A percentile compares a stretch with the other conserved stretches of the same genome.
Conservation (phyloP, 53 echinoderm and acorn worm genomes). For the Actinopyga echinites region DNA sequence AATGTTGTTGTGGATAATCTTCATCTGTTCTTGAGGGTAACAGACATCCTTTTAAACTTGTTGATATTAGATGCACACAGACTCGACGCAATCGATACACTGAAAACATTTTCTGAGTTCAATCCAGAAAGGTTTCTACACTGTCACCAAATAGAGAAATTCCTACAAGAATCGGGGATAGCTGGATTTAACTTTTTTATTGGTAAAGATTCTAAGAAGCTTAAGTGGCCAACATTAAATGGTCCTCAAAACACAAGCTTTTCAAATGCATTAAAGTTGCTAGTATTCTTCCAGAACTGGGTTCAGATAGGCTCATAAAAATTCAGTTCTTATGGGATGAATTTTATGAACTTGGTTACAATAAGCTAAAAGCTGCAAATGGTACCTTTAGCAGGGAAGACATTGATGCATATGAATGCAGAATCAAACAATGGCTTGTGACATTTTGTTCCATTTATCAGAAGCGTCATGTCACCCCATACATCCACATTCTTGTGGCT, state of each 20-base stretch:
- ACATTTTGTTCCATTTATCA: slow-evolving; percentile 36
- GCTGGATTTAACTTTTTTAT: slow-evolving; percentile 31
- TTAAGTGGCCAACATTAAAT: slow-evolving; percentile 42
- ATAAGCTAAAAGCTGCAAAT: slow-evolving; percentile 13
- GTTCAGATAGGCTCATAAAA: slow-evolving; percentile 6
- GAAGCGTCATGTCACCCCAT: slow-evolving; percentile 47
- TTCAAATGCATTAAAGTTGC: slow-evolving; percentile 37
- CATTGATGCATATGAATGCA: slow-evolving; percentile 26
- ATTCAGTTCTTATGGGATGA: slow-evolving; percentile 42
- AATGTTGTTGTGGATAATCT: slow-evolving; percentile 36
- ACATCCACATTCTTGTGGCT: slow-evolving; percentile 42
- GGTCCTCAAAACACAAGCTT: slow-evolving; percentile 34
- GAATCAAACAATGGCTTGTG: slow-evolving; percentile 28
- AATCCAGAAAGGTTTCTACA: slow-evolving; percentile 20
- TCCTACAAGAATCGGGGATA: slow-evolving; percentile 10
- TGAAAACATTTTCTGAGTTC: slow-evolving; percentile 22
- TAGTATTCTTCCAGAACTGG: slow-evolving; percentile 31
- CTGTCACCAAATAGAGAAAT: slow-evolving; percentile 18
- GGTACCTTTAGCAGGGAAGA: slow-evolving; percentile 24
- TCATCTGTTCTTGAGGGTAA: slow-evolving; percentile 33
- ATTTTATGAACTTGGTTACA: slow-evolving; percentile 14
- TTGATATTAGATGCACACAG: slow-evolving; percentile 27
- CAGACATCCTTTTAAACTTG: slow-evolving; percentile 33
- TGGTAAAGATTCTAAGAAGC: background rate
- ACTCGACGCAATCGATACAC: slow-evolving; percentile 14